Conservation (phyloP, 1,140 invertebrate genomes). For the Cydia fagiglandana region DNA sequence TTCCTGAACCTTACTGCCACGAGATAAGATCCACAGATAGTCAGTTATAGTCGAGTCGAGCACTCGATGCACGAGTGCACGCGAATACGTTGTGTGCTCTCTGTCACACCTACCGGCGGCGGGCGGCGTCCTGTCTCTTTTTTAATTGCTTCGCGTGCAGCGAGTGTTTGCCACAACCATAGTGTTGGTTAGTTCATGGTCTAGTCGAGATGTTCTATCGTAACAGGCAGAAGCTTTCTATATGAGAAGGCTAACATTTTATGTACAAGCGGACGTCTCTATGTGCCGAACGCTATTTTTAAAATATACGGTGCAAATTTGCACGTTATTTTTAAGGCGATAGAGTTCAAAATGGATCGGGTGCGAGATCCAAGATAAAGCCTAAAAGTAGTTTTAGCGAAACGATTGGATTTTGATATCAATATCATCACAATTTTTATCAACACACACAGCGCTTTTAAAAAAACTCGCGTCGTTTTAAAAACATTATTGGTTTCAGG, state of each 20-base stretch:
- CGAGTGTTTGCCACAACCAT: not conserved
- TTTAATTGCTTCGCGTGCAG: no score
- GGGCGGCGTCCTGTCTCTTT: no score
- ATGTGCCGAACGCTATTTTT: not conserved
- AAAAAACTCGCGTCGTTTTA: not conserved
- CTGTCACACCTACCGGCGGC: no score
- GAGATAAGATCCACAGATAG: no score
- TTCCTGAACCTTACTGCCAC: no score
- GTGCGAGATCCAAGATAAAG: not conserved
- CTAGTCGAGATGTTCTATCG: not conserved
- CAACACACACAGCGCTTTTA: not conserved
- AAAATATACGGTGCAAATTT: not conserved
- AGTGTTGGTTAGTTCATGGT: not conserved
- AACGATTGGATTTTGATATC: not conserved
- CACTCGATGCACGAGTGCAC: no score
- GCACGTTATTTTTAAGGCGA: constrained; percentile 6
- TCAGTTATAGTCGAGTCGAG: no score
- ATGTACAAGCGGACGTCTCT: not conserved
- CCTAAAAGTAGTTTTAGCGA: not conserved
- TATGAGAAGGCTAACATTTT: not conserved
- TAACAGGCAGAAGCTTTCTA: not conserved
- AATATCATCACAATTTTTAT: not conserved
- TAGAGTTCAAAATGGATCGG: not conserved
- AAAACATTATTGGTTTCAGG: no score
- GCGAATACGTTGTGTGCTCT: no score